These are phyloP conservation scores for Nesoenas mayeri DNA, from an alignment of 2,113 vertebrate species.

Conservation along the genomic window DNA sequence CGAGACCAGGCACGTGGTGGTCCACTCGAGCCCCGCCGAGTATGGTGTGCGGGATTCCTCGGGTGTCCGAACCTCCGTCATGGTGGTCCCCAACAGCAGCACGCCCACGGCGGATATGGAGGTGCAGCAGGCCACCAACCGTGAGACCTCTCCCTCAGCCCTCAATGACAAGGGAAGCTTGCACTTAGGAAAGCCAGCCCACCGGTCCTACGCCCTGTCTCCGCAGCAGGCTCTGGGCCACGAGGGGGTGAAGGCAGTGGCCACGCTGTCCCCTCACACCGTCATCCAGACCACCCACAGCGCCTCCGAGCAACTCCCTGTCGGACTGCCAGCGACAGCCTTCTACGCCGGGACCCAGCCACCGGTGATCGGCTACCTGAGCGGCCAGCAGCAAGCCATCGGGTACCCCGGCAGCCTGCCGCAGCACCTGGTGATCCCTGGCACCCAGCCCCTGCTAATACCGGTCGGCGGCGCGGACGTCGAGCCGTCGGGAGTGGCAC, in stretches of 20 bases:
- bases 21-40: conserved; percentile 82
- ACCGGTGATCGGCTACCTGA: conserved; percentile 91
- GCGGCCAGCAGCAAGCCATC: conserved; percentile 84
- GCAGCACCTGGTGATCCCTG: conserved; percentile 94
- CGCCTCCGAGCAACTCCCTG: conserved; percentile 86
- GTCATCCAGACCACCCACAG: conserved; percentile 94
- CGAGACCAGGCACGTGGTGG: conserved; percentile 86
- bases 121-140: conserved; percentile 73
- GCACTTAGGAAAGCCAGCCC: conserved; percentile 84
- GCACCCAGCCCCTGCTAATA: conserved; percentile 91
- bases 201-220: conserved; percentile 82
- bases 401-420: conserved; percentile 87
- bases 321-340: conserved; percentile 84
- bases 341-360: conserved; percentile 89
- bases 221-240: conserved; percentile 83
- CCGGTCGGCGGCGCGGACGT: conserved; percentile 82
- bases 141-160: conserved; percentile 77
- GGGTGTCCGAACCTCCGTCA: conserved; percentile 86
- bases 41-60: conserved; percentile 84
- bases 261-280: conserved; percentile 86
- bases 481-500: conserved; percentile 78
- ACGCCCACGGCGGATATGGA: conserved; percentile 80
- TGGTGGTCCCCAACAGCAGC: conserved; percentile 92
- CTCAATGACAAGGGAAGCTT: conserved; percentile 85
- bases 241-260: conserved; percentile 82